Conservation (phyloP, 2,797 vertebrate genomes). For the Falco novaeseelandiae region DNA sequence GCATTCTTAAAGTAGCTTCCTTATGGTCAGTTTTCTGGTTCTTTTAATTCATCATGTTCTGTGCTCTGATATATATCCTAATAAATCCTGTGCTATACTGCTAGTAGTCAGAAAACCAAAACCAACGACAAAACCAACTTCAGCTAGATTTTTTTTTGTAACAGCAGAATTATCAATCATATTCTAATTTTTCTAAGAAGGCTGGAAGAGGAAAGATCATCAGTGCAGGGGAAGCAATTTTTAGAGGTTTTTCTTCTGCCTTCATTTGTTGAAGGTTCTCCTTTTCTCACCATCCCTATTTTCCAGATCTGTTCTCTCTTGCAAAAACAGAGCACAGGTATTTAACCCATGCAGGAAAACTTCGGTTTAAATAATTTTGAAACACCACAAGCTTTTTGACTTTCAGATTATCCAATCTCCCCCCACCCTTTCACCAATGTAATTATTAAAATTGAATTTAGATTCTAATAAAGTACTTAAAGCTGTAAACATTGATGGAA, state of each 20-base stretch:
- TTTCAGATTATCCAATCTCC: background rate
- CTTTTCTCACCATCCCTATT: background rate
- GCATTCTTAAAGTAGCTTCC: background rate
- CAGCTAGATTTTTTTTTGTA: background rate
- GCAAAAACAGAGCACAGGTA: background rate
- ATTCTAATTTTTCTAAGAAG: background rate
- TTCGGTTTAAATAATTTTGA: background rate
- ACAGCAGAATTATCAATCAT: background rate
- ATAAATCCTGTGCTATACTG: background rate
- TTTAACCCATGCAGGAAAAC: background rate
- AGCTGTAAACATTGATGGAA: background rate
- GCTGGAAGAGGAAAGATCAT: background rate
- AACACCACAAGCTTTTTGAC: background rate
- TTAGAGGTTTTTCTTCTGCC: background rate
- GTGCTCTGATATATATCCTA: background rate
- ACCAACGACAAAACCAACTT: background rate
- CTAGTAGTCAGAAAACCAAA: fast-evolving
- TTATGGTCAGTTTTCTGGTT: background rate
- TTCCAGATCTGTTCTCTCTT: background rate
- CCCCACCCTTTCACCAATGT: background rate
- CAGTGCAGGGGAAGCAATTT: background rate
- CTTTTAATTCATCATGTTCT: background rate
- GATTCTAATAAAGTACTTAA: background rate
- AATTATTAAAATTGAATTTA: background rate
- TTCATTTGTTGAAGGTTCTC: background rate